Evolutionary conservation across 2,797 vertebrate genomes (phyloP).

Genomic region (Borostomias antarcticus): DNA sequence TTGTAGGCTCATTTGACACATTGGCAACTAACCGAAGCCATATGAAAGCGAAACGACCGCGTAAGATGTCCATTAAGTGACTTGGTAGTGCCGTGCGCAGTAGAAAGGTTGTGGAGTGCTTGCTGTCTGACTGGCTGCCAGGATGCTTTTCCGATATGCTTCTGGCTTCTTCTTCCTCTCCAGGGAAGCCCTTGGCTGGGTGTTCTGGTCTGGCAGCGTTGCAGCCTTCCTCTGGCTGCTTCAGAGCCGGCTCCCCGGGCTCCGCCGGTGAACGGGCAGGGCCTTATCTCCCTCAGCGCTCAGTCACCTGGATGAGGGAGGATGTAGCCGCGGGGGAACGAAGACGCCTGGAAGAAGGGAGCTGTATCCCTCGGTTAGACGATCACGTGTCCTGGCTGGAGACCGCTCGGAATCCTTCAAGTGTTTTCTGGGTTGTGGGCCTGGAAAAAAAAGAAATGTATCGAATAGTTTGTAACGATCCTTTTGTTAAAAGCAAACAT

Average conservation of each 20-base stretch:
- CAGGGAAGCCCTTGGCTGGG: constrained; percentile 3
- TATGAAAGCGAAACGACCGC: background rate
- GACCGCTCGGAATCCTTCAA: too few relatives aligned
- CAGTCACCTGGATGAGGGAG: constrained; percentile 2
- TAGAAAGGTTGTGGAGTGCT: background rate
- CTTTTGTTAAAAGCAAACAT: too few relatives aligned
- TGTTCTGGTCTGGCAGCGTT: background rate
- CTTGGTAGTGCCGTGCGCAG: background rate
- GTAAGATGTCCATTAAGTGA: background rate
- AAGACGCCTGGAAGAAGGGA: too few relatives aligned
- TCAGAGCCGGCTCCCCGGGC: background rate
- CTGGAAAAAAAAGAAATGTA: too few relatives aligned
- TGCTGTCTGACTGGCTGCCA: background rate
- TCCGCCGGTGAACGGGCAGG: background rate
- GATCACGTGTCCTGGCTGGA: too few relatives aligned
- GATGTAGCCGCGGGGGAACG: background rate
- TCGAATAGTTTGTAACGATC: too few relatives aligned
- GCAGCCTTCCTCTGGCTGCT: background rate
- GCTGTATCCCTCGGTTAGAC: too few relatives aligned
- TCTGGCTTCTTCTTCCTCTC: background rate
- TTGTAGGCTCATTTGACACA: background rate
- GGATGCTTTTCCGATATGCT: background rate
- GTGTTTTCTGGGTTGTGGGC: too few relatives aligned
- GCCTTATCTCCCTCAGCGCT: background rate
- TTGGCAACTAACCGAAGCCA: background rate